Percentiles rank a stretch among this genome's conserved stretches.
Conservation (phyloP, 2,113 vertebrate genomes). For the Alethe diademata region DNA sequence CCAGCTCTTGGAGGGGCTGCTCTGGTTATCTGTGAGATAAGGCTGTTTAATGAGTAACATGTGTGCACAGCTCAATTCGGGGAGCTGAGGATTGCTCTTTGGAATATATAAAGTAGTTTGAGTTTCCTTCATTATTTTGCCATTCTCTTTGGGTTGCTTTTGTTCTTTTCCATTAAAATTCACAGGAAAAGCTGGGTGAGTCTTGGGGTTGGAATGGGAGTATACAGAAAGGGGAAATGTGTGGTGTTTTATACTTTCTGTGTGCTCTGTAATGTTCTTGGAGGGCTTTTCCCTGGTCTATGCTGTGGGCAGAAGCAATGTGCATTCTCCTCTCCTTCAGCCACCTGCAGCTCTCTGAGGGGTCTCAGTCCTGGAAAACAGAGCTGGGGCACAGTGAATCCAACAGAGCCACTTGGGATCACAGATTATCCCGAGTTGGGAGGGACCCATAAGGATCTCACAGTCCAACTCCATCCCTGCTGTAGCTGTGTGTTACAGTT, state of each 20-base stretch:
- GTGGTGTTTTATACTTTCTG: not conserved
- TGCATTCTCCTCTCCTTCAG: not conserved
- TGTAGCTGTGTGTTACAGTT: too few species aligned
- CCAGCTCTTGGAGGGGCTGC: not conserved
- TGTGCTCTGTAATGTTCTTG: not conserved
- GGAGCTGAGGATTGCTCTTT: not conserved
- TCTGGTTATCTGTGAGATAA: not conserved
- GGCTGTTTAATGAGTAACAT: not conserved
- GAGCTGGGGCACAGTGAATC: too few species aligned
- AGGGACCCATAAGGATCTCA: not conserved
- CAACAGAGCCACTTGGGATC: not conserved
- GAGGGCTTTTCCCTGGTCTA: not conserved
- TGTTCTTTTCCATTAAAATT: not conserved
- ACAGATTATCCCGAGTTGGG: not conserved
- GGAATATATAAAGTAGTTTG: not conserved
- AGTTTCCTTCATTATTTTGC: not conserved
- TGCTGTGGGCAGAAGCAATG: not conserved
- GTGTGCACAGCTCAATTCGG: not conserved
- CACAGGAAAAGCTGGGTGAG: not conserved
- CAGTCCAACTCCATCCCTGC: rapidly evolving
- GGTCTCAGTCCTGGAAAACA: not conserved
- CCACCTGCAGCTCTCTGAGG: not conserved
- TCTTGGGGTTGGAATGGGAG: not conserved
- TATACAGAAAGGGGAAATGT: not conserved
- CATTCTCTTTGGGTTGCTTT: not conserved